Percentiles rank a stretch among this genome's conserved stretches.
phyloP scores from a whole-genome alignment of 2,888 invertebrate genomes.

The Ophion slaviceki region DNA sequence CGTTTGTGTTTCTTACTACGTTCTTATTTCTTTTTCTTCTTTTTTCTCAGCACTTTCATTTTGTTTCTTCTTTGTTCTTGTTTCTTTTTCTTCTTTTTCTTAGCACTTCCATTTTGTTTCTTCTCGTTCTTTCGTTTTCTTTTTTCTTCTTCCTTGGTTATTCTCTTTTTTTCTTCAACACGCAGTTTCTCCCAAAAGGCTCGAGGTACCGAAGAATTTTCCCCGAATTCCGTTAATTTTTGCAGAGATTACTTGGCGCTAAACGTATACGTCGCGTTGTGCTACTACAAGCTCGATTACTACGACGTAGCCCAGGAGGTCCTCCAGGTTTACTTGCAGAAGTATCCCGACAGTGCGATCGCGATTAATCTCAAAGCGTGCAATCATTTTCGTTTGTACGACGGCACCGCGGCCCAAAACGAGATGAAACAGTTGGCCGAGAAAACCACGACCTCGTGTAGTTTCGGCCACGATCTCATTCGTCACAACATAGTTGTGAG shows the following conservation, averaged over 20 bases:
- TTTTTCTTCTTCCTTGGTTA: neutral
- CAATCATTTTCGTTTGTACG: constrained; percentile 93
- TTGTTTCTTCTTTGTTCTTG: neutral
- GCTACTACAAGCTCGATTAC: constrained; percentile 99
- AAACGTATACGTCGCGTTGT: constrained; percentile 98
- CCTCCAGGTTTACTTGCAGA: constrained; percentile 95
- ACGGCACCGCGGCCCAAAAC: constrained; percentile 96
- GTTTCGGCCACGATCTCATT: constrained; percentile 95
- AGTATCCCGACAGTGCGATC: constrained; percentile 96
- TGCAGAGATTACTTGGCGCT: constrained; percentile 94
- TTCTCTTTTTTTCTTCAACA: neutral
- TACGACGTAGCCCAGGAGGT: constrained; percentile 99
- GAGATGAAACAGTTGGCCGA: constrained; percentile 93
- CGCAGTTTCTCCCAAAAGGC: neutral
- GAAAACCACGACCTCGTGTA: constrained; percentile 87
- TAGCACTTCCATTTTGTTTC: neutral
- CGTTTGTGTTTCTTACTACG: neutral
- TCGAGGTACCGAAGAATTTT: neutral
- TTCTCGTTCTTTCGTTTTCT: neutral
- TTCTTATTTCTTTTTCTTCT: neutral
- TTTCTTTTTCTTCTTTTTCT: no score
- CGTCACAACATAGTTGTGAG: constrained; percentile 95
- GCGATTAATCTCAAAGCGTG: constrained; percentile 97
- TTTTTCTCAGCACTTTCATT: neutral
- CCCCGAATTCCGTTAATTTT: constrained; percentile 63